Base-by-base conservation (phyloP, 2,113 vertebrate species). In the Corapipo altera region DNA sequence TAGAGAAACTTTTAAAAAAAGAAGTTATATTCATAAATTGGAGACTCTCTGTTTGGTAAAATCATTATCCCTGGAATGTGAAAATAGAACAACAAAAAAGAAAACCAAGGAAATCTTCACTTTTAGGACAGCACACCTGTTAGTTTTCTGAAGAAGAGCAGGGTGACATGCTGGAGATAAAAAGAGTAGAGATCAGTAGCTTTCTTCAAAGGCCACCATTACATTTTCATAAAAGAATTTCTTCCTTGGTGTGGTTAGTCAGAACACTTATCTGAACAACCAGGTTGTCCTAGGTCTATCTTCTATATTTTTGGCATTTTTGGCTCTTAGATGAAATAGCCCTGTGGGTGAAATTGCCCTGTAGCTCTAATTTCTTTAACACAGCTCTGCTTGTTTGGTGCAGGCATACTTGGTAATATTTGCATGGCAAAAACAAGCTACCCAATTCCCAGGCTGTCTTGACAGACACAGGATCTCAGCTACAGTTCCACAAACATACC, bases 201-300 rank as follows among this genome's bases (percentile, higher is more conserved):
- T 86, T 80, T 90, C 95, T 90, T 95, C 89, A 97, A 96, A 96
- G 78, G 72, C 62, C 48, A 59, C 90, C 44, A 28, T 88, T 90
- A 71, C 78, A 15, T 80, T 83, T 95, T 73, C 90, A 90, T 95
- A 88, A 95, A 80, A 89, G 90, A 66, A 39, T 87, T 95, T 94
- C 33, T 87, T 89, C 88, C 84, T 91, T 94, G 66, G 57, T 91
- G 89, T 84, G 81, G 94, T 94, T 95, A 89, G 89, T 57, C 44
- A 62, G 66, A 89, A 69, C 66, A 41, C 67, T 89, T 89, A 81
- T 91, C 90, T 93, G 81, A 92, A 80, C 35, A 88, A 58, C 88
- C 85, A 79, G 33, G 55, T 85, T 94, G 59, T 89, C 88, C 93
- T 96, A 89, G 72, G 93, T 96, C 81, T 93, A 1, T 80, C 61